A percentile compares a stretch with the other conserved stretches of the same genome.
Evolutionary conservation across 2,797 vertebrate species (phyloP).

Genomic region (Fringilla coelebs): DNA sequence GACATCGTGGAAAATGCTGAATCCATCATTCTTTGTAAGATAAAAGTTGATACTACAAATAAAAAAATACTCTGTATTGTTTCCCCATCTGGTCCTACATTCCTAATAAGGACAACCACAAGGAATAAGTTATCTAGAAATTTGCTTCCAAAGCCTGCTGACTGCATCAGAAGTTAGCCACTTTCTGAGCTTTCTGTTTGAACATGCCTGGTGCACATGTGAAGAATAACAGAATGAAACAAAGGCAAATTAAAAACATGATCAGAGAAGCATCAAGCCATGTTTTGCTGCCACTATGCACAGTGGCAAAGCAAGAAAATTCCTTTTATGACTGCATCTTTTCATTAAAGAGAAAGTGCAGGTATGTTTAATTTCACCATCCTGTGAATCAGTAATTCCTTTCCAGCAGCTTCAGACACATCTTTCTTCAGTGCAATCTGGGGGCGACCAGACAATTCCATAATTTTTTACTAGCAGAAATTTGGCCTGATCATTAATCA

Average conservation of each 20-base stretch:
- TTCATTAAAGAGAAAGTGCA: not conserved
- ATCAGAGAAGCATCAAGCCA: not conserved
- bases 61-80: not conserved
- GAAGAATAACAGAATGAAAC: not conserved
- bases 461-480: not conserved
- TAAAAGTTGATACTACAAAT: not conserved
- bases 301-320: not conserved
- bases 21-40: not conserved
- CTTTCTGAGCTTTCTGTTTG: not conserved
- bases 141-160: not conserved
- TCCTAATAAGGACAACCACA: not conserved
- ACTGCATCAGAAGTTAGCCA: not conserved
- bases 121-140: not conserved
- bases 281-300: not conserved
- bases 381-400: not conserved
- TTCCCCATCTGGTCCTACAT: not conserved
- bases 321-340: not conserved
- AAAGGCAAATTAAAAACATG: conserved; percentile 23
- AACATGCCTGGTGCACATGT: not conserved
- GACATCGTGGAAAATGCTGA: not conserved
- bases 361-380: not conserved
- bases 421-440: not conserved
- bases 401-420: not conserved
- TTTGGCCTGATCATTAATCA: not conserved
- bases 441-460: not conserved